Conservation (phyloP, 2,888 invertebrate genomes). For the Ametastegia equiseti region DNA sequence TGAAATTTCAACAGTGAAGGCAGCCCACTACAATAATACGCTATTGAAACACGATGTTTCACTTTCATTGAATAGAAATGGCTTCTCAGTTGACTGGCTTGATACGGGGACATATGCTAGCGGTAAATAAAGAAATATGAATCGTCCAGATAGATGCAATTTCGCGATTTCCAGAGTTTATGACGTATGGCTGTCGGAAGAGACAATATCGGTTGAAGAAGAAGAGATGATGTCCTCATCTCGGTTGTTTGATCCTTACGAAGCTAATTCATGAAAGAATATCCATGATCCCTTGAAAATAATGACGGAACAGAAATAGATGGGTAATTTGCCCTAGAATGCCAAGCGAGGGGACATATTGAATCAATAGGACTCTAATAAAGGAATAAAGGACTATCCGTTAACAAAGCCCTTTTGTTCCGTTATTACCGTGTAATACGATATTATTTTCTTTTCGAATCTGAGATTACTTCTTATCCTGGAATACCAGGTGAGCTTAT, state of each 20-base stretch:
- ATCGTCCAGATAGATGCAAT: background rate
- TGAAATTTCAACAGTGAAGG: constrained; percentile 5
- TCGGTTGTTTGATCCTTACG: background rate
- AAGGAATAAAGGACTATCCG: constrained; percentile 55
- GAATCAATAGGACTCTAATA: constrained; percentile 64
- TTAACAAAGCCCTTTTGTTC: constrained; percentile 66
- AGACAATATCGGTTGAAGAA: background rate
- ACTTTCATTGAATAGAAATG: background rate
- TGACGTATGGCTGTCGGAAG: background rate
- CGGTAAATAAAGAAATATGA: background rate
- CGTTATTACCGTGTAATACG: constrained; percentile 67
- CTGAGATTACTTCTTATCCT: constrained; percentile 52
- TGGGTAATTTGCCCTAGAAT: constrained; percentile 44
- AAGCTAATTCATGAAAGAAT: constrained; percentile 18
- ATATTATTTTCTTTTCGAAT: constrained; percentile 63
- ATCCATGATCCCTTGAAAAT: constrained; percentile 58
- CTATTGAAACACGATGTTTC: background rate
- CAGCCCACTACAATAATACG: background rate
- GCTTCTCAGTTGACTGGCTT: background rate
- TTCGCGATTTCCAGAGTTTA: background rate
- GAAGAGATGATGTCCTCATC: background rate
- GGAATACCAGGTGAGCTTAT: background rate
- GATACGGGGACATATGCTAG: background rate
- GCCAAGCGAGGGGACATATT: constrained; percentile 57
- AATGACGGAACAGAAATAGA: constrained; percentile 56